These are phyloP conservation scores for Protobothrops mucrosquamatus DNA, from an alignment of 2,113 vertebrate genomes.

Conservation along the genomic window DNA sequence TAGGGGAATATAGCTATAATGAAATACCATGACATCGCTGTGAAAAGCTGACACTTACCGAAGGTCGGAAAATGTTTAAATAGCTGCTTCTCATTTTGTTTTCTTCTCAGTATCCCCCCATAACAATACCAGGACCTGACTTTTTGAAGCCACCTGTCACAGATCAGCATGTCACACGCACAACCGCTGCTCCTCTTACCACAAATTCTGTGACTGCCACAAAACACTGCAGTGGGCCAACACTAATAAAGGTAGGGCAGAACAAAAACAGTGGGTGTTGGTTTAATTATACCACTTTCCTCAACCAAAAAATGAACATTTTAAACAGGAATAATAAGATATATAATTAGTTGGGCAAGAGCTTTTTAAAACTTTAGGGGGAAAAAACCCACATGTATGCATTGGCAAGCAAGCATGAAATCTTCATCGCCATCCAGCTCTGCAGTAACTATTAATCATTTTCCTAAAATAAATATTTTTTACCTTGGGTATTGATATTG, in stretches of 20 bases:
- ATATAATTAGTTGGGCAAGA: neutral
- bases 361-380: neutral
- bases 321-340: neutral
- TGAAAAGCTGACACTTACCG: neutral
- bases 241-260: conserved; percentile 85
- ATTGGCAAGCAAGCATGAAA: neutral
- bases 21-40: neutral
- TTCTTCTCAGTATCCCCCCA: conserved; percentile 73
- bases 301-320: neutral
- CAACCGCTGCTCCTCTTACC: conserved; percentile 57
- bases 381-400: neutral
- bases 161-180: conserved; percentile 61
- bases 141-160: conserved; percentile 78
- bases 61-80: neutral
- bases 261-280: neutral
- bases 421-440: neutral
- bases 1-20: conserved; percentile 16
- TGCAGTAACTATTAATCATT: neutral
- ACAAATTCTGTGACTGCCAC: conserved; percentile 66
- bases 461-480: neutral
- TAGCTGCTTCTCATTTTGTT: neutral
- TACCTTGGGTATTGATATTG: neutral
- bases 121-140: conserved; percentile 76
- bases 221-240: conserved; percentile 78
- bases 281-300: neutral